Base-by-base conservation (phyloP, 1,140 invertebrate genomes). In the Chrysoperla carnea region DNA sequence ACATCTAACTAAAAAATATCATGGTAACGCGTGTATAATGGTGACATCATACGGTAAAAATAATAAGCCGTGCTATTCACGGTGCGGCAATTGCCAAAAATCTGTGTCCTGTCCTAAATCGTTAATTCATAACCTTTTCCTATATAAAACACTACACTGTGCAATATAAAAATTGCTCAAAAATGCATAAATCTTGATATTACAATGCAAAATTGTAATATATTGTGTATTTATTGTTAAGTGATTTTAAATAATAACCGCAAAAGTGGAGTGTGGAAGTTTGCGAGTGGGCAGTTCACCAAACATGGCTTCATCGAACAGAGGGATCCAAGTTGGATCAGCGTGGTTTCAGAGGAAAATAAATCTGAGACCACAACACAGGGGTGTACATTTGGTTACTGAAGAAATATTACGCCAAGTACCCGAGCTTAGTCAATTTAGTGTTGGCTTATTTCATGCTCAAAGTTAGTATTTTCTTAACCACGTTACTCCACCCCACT, bases 261-360 rank as follows among this genome's bases (percentile, higher is more conserved):
- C 40, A 41, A 41, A 28, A 29, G 40, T 14, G 29, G 29, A 41
- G 40, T 29, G 40, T 54, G 48, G 44, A 33, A 33, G 31, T 12
- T 9, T 11, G 8, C 31, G 31, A 11, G 31, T 33, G 31, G 31
- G 31, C 40, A 59, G 57, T 49, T 58, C 59, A 59, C 71, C 68
- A 68, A 75, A 74, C 69, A 85, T 85, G 82, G 82, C 82, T 71
- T 86, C 82, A 60, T 83, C 81, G 59, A 33, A 33, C 31, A 73
- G 78, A 68, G 82, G 84, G 62, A 83, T 91, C 63, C 86, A 90
- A 72, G 85, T 86, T 60, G 83, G 84, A 62, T 86, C 84, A 61
- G 86, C 88, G 63, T 95, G 90, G 90, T 90, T 92, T 74, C 90
- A 95, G 70, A 81, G 84, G 64, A 92, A 92, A 72, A 81, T 95